These are phyloP conservation scores for Dryobates pubescens DNA, from an alignment of 2,797 vertebrate species.

Conservation along the genomic window DNA sequence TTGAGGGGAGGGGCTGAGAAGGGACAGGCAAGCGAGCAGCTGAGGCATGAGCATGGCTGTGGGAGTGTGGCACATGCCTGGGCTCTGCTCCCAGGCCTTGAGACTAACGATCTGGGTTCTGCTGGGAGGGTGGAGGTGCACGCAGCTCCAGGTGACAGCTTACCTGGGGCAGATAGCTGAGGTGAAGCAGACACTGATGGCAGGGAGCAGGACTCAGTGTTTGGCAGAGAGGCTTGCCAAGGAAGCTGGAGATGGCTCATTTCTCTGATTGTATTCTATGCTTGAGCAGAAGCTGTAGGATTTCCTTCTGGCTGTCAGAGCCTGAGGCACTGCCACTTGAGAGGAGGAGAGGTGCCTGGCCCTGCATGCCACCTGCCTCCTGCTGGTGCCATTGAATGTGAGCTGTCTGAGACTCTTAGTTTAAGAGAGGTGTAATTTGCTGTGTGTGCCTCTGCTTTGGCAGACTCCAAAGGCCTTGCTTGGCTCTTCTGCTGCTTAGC, in stretches of 20 bases:
- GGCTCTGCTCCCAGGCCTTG: background rate
- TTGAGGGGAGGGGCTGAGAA: background rate
- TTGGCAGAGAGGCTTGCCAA: background rate
- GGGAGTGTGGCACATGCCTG: background rate
- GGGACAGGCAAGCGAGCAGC: background rate
- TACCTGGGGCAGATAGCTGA: background rate
- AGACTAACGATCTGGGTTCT: background rate
- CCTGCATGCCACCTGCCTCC: background rate
- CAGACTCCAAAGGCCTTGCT: background rate
- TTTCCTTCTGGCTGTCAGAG: background rate
- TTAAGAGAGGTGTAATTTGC: conserved; percentile 10
- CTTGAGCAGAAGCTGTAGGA: background rate
- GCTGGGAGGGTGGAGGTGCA: background rate
- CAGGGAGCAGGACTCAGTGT: background rate
- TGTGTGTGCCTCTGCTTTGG: background rate
- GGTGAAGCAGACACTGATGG: background rate
- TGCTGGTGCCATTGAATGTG: conserved; percentile 15
- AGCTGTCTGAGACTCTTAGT: background rate
- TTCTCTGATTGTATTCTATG: background rate
- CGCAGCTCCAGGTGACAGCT: background rate
- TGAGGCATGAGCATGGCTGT: background rate
- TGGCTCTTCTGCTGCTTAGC: conserved; percentile 51
- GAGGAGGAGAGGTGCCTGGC: background rate
- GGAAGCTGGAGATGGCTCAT: rapidly evolving
- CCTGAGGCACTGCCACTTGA: background rate